Conservation (phyloP, 2,888 invertebrate species). For the Nomada ruficornis region DNA sequence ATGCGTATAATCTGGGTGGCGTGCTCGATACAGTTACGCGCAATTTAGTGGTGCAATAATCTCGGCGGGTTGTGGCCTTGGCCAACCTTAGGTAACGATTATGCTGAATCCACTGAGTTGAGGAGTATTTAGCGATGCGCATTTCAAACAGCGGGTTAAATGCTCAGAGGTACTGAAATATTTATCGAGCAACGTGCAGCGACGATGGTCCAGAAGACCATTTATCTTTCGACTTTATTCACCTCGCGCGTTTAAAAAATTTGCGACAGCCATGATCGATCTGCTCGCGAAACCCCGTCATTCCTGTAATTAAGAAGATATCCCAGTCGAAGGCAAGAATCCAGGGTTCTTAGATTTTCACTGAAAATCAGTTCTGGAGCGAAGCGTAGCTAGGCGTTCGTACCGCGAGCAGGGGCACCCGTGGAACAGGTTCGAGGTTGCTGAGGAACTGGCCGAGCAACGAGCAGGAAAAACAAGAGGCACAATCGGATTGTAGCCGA, state of each 20-base stretch:
- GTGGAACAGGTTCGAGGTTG: slow-evolving; percentile 81
- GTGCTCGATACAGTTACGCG: slow-evolving; percentile 63
- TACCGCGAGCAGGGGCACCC: slow-evolving; percentile 67
- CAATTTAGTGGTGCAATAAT: slow-evolving; percentile 64
- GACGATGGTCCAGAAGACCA: no score
- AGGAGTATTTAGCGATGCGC: background rate
- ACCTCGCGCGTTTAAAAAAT: no score
- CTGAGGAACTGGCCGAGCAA: slow-evolving; percentile 76
- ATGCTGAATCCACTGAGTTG: background rate
- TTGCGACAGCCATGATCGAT: no score
- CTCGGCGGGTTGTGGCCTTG: slow-evolving; percentile 22
- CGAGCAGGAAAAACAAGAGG: slow-evolving; percentile 81
- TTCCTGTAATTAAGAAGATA: no score
- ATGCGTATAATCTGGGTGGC: slow-evolving; percentile 62
- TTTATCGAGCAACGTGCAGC: no score
- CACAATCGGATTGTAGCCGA: slow-evolving; percentile 79
- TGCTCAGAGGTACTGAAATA: no score
- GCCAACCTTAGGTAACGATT: slow-evolving; percentile 9
- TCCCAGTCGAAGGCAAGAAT: no score
- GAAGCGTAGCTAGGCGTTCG: slow-evolving; percentile 33
- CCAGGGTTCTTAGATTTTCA: slow-evolving; percentile 17
- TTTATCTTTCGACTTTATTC: no score
- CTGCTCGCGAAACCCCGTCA: no score
- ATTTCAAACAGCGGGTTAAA: no score
- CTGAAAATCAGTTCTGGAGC: slow-evolving; percentile 15